These are phyloP conservation scores for Xyliphius kryptos DNA, from an alignment of 2,113 vertebrate species.

Conservation along the genomic window DNA sequence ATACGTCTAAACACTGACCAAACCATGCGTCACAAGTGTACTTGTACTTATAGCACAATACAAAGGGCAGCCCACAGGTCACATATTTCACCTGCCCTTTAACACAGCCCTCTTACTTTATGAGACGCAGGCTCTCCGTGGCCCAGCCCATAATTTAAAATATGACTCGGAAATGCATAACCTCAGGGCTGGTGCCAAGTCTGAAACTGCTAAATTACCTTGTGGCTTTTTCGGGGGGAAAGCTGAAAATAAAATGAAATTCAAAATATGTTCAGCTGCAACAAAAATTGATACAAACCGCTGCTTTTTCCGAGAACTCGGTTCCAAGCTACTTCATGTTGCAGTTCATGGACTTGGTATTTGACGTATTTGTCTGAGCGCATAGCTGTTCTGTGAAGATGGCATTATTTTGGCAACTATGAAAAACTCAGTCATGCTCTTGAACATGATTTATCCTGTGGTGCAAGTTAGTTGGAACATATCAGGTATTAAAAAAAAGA, in stretches of 20 bases:
- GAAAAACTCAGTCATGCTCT: constrained; percentile 24
- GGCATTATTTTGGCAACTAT: not conserved
- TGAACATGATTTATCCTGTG: not conserved
- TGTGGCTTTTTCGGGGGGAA: not conserved
- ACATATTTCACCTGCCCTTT: constrained; percentile 35
- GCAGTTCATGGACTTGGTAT: constrained; percentile 21
- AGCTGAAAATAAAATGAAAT: not conserved
- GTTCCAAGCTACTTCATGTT: not conserved
- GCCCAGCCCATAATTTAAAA: constrained; percentile 39
- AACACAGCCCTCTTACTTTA: constrained; percentile 35
- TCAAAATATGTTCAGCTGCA: constrained; percentile 2
- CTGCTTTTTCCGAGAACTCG: not conserved
- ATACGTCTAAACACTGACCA: too few species aligned
- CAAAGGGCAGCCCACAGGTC: constrained; percentile 19
- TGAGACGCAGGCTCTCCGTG: constrained; percentile 26
- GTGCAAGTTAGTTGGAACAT: not conserved
- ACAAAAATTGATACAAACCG: not conserved
- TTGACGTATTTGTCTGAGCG: constrained; percentile 8
- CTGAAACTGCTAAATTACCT: constrained; percentile 30
- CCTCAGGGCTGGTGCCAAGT: constrained; percentile 35
- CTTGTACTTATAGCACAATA: constrained; percentile 14
- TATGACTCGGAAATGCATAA: constrained; percentile 43
- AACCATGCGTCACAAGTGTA: not conserved
- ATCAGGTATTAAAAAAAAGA: not conserved
- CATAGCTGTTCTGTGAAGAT: not conserved